These are phyloP conservation scores for Eumeta japonica DNA, from an alignment of 1,140 invertebrate genomes.

Conservation along the genomic window DNA sequence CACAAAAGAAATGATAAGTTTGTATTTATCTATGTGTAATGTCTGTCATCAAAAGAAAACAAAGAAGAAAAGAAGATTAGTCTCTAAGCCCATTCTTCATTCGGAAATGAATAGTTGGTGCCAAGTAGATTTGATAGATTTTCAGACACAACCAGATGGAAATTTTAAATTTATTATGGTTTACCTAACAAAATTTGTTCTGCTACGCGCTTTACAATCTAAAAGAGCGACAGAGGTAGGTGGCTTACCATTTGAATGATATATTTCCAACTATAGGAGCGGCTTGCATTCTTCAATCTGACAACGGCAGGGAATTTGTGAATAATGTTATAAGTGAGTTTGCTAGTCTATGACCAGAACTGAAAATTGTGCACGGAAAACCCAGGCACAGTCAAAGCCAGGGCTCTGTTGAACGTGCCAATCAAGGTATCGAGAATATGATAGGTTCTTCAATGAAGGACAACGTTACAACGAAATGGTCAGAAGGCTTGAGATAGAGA, in stretches of 20 bases:
- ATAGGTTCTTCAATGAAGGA: slow-evolving; percentile 25
- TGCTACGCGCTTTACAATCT: too few species aligned
- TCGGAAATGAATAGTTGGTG: slow-evolving; percentile 33
- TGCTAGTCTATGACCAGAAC: too few species aligned
- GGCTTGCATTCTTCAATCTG: slow-evolving; percentile 31
- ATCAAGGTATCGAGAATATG: slow-evolving; percentile 40
- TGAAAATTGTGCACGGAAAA: slow-evolving; percentile 39
- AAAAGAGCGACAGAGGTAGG: slow-evolving; percentile 22
- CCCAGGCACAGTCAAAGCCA: slow-evolving; percentile 22
- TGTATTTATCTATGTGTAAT: slow-evolving; percentile 10
- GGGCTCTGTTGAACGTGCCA: slow-evolving; percentile 22
- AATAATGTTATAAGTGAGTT: too few species aligned
- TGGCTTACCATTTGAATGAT: slow-evolving; percentile 19
- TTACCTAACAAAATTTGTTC: slow-evolving; percentile 52
- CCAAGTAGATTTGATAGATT: slow-evolving; percentile 55
- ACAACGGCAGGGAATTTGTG: too few species aligned
- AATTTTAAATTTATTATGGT: slow-evolving; percentile 46
- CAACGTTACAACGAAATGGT: slow-evolving; percentile 26
- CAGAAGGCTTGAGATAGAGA: slow-evolving; percentile 23
- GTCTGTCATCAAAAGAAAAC: slow-evolving; percentile 16
- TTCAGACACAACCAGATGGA: slow-evolving; percentile 40
- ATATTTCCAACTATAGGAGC: slow-evolving; percentile 38
- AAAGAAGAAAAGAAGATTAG: slow-evolving; percentile 18
- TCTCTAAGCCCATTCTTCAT: slow-evolving; percentile 28
- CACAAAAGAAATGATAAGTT: too few species aligned